A percentile compares a stretch with the other conserved stretches of the same genome.
These are phyloP conservation scores for Pygoscelis adeliae DNA, from an alignment of 2,113 vertebrate species.

Conservation along the genomic window DNA sequence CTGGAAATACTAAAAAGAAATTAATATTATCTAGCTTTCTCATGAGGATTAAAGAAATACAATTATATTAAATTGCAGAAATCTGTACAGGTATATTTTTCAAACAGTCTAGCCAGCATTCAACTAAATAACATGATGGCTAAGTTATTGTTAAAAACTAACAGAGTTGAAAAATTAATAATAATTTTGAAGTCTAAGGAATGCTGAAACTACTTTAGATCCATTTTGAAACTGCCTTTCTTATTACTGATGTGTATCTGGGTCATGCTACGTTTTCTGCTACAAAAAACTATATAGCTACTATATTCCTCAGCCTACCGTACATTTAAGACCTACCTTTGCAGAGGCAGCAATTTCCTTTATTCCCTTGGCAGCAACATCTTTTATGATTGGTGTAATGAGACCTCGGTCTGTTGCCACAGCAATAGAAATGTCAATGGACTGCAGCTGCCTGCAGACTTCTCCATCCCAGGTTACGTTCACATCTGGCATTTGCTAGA, in stretches of 20 bases:
- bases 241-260: not conserved
- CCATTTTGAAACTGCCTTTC: not conserved
- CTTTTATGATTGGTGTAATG: slow-evolving; percentile 92
- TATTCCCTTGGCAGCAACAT: slow-evolving; percentile 89
- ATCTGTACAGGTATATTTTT: not conserved
- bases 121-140: not conserved
- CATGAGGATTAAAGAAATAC: not conserved
- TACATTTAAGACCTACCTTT: slow-evolving; percentile 78
- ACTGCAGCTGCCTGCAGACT: slow-evolving; percentile 81
- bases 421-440: slow-evolving; percentile 90
- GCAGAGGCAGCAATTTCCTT: slow-evolving; percentile 88
- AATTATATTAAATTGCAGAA: not conserved
- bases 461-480: slow-evolving; percentile 91
- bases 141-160: not conserved
- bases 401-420: slow-evolving; percentile 93
- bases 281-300: not conserved
- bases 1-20: not conserved
- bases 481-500: slow-evolving; percentile 92
- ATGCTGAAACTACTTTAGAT: not conserved
- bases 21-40: not conserved
- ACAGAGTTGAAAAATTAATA: not conserved
- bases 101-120: not conserved
- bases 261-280: not conserved
- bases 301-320: not conserved
- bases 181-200: not conserved